phyloP scores from a whole-genome alignment of 2,797 vertebrate genomes.

The Nyctibius grandis region DNA sequence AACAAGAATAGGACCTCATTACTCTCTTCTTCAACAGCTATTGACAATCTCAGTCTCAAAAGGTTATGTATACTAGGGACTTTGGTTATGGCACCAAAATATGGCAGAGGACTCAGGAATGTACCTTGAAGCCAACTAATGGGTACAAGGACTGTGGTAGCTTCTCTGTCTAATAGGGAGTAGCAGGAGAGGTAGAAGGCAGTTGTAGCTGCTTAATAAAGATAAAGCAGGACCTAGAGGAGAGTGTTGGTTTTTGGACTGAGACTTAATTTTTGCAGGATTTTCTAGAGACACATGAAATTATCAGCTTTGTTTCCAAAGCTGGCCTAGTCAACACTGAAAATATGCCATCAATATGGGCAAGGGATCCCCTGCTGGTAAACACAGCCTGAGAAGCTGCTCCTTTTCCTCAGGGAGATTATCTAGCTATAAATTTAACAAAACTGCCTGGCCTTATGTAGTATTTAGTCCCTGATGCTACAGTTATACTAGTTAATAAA shows the following conservation, averaged over 20 bases:
- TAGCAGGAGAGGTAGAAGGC: neutral
- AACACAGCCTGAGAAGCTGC: neutral
- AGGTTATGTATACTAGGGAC: neutral
- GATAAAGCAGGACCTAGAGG: neutral
- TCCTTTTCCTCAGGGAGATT: neutral
- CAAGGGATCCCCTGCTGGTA: neutral
- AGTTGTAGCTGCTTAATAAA: neutral
- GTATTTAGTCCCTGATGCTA: neutral
- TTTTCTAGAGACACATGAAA: neutral
- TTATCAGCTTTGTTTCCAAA: neutral
- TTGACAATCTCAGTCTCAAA: conserved; percentile 9
- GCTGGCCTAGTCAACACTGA: neutral
- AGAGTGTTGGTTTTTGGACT: neutral
- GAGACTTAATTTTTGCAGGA: neutral
- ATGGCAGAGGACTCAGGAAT: neutral
- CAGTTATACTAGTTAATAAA: neutral
- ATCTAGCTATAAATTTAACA: neutral
- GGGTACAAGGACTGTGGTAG: neutral
- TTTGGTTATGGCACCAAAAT: neutral
- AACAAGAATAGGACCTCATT: conserved; percentile 51
- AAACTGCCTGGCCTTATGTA: neutral
- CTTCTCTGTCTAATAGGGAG: neutral
- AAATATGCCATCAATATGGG: neutral
- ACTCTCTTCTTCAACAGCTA: conserved; percentile 20
- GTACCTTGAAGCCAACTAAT: neutral